Conservation (phyloP, 2,113 vertebrate species). For the Ammodytes marinus region DNA sequence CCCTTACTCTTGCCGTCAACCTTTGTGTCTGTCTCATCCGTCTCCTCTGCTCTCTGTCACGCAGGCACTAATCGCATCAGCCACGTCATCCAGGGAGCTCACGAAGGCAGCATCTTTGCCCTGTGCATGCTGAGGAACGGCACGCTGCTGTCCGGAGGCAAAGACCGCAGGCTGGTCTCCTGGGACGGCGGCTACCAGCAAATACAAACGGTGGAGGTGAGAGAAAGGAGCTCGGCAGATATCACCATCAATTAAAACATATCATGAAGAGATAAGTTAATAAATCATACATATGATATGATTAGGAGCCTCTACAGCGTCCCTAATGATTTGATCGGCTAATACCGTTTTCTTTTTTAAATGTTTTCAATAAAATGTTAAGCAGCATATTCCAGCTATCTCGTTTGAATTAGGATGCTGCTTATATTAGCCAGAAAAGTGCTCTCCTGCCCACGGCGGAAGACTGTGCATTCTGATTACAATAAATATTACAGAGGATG, state of each 20-base stretch:
- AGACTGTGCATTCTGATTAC: conserved; percentile 32
- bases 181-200: conserved; percentile 96
- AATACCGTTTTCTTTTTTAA: background rate
- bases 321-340: conserved; percentile 5
- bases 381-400: conserved; percentile 9
- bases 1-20: conserved; percentile 14
- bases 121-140: conserved; percentile 96
- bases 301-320: background rate
- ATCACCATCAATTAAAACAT: background rate
- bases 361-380: conserved; percentile 35
- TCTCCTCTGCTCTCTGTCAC: conserved; percentile 63
- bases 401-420: conserved; percentile 33
- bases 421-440: conserved; percentile 36
- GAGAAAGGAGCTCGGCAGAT: background rate
- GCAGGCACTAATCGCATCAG: conserved; percentile 97
- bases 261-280: background rate
- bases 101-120: conserved; percentile 96
- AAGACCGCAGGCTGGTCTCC: conserved; percentile 94
- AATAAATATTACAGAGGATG: conserved; percentile 61
- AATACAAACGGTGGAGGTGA: conserved; percentile 93
- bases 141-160: conserved; percentile 94
- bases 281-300: too few species aligned
- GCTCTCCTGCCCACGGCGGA: conserved; percentile 15
- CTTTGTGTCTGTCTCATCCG: conserved; percentile 46
- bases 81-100: conserved; percentile 93